These are phyloP conservation scores for Sylvicola cinctus DNA, from an alignment of 2,888 invertebrate genomes.

Conservation along the genomic window DNA sequence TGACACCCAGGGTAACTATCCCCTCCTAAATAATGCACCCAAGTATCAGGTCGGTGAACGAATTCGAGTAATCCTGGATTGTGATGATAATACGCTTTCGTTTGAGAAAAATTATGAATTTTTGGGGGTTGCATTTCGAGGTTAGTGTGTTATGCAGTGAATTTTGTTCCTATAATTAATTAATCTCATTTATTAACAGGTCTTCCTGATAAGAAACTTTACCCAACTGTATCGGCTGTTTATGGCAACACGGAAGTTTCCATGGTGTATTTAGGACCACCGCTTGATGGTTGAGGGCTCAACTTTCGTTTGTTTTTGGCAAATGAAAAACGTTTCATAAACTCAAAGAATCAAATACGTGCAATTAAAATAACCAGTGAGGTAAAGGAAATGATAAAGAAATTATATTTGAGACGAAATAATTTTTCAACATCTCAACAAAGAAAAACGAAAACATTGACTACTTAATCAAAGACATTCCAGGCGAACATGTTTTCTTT, in stretches of 20 bases:
- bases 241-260: slow-evolving; percentile 99
- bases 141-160: slow-evolving; percentile 26
- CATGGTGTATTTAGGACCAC: slow-evolving; percentile 93
- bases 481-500: too few species aligned
- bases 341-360: too few species aligned
- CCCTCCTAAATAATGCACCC: slow-evolving; percentile 83
- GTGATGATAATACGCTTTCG: slow-evolving; percentile 89
- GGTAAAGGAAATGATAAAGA: too few species aligned
- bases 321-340: neutral
- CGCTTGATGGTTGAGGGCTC: slow-evolving; percentile 72
- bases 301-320: neutral
- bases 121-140: slow-evolving; percentile 92
- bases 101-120: slow-evolving; percentile 98
- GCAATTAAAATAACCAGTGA: too few species aligned
- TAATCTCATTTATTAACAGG: slow-evolving; percentile 30
- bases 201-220: slow-evolving; percentile 79
- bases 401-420: too few species aligned
- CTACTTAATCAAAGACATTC: too few species aligned
- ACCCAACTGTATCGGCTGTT: slow-evolving; percentile 92
- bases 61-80: slow-evolving; percentile 92
- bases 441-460: too few species aligned
- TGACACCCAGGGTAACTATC: slow-evolving; percentile 84
- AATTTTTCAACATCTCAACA: too few species aligned
- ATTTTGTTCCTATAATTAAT: slow-evolving; percentile 8
- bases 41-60: slow-evolving; percentile 97